Evolutionary conservation across 2,888 invertebrate species (phyloP).

Genomic region (Philereme vetulata): DNA sequence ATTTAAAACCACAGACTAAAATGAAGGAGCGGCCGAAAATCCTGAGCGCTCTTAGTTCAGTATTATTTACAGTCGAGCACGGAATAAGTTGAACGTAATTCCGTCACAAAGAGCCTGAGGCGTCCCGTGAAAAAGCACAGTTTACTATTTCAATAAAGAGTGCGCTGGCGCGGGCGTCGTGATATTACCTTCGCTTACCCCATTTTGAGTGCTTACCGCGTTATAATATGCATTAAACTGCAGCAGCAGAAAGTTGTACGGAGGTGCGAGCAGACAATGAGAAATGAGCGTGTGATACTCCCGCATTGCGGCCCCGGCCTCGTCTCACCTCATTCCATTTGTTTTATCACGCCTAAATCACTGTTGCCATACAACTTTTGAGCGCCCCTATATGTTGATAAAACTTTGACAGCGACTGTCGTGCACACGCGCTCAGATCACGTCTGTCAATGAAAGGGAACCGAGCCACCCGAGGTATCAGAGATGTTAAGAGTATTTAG

Average conservation of each 20-base stretch:
- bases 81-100: slow-evolving; percentile 76
- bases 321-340: slow-evolving; percentile 68
- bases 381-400: slow-evolving; percentile 63
- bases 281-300: slow-evolving; percentile 77
- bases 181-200: slow-evolving; percentile 74
- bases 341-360: slow-evolving; percentile 80
- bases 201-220: slow-evolving; percentile 75
- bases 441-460: slow-evolving; percentile 76
- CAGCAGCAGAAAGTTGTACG: slow-evolving; percentile 71
- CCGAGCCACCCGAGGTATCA: slow-evolving; percentile 75
- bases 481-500: slow-evolving; percentile 83
- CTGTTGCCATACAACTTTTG: slow-evolving; percentile 73
- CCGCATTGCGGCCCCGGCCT: slow-evolving; percentile 77
- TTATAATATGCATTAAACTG: slow-evolving; percentile 83
- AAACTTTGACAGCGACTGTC: slow-evolving; percentile 79
- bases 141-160: slow-evolving; percentile 81
- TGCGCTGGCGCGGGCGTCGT: slow-evolving; percentile 52
- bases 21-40: slow-evolving; percentile 63
- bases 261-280: slow-evolving; percentile 76
- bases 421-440: slow-evolving; percentile 64
- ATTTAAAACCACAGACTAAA: slow-evolving; percentile 60
- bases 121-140: slow-evolving; percentile 78
- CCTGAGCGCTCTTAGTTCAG: slow-evolving; percentile 62
- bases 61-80: slow-evolving; percentile 72
- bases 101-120: slow-evolving; percentile 73